phyloP scores from a whole-genome alignment of 92 coral and sea anemone genomes.

The Chrysogorgia sp. region DNA sequence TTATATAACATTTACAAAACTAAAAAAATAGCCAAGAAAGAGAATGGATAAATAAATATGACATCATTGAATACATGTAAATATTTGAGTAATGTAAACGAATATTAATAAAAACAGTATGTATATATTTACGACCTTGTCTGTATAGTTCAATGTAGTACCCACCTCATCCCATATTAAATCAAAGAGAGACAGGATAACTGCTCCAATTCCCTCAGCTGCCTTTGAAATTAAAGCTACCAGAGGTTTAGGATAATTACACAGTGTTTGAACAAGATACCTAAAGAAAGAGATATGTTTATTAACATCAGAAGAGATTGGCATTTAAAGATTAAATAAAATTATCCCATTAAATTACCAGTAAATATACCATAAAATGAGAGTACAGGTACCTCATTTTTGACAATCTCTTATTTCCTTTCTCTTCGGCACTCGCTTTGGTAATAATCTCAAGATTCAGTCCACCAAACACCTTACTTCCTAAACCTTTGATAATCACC shows the following conservation, averaged over 20 bases:
- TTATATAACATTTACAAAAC: no score
- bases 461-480: conserved; percentile 88
- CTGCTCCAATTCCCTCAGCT: conserved; percentile 94
- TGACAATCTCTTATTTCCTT: conserved; percentile 72
- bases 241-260: conserved; percentile 83
- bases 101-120: background rate
- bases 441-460: conserved; percentile 72
- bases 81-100: no score
- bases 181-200: conserved; percentile 87
- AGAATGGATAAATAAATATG: no score
- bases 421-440: conserved; percentile 62
- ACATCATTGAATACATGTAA: no score
- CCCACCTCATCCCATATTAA: conserved; percentile 99
- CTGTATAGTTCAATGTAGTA: background rate
- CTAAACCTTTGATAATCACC: conserved; percentile 88
- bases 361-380: background rate
- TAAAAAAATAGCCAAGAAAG: no score
- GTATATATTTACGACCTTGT: no score
- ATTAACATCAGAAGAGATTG: no score
- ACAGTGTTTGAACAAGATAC: conserved; percentile 53
- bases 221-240: conserved; percentile 84
- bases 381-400: conserved; percentile 38
- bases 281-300: conserved; percentile 46
- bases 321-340: background rate
- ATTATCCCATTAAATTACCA: background rate